Conservation (phyloP, 2,797 vertebrate species). For the Ciconia nigra region DNA sequence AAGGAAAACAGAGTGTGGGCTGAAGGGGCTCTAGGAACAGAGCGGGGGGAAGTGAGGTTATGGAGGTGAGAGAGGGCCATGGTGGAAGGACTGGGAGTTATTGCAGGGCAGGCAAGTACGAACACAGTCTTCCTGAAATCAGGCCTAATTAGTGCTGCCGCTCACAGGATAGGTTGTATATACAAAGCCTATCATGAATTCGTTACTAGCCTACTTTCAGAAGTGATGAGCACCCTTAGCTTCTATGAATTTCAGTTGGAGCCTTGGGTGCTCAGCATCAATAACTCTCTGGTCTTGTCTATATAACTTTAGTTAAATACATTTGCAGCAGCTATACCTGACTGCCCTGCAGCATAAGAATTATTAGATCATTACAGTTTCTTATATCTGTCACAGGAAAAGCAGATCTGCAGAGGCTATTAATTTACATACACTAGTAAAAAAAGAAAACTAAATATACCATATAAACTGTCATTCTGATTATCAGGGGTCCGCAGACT, state of each 20-base stretch:
- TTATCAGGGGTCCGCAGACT: not conserved
- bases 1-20: not conserved
- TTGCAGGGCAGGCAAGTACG: not conserved
- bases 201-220: not conserved
- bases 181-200: not conserved
- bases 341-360: not conserved
- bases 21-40: not conserved
- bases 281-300: not conserved
- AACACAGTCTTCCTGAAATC: not conserved
- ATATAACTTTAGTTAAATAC: not conserved
- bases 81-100: not conserved
- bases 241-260: not conserved
- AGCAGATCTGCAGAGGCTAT: not conserved
- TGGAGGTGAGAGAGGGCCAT: not conserved
- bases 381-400: constrained; percentile 9
- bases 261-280: not conserved
- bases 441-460: not conserved
- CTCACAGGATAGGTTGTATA: not conserved
- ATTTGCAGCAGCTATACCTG: not conserved
- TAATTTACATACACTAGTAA: not conserved
- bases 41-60: not conserved
- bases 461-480: not conserved
- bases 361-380: constrained; percentile 26
- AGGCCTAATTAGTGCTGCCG: not conserved
- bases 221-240: not conserved